phyloP scores from a whole-genome alignment of 2,113 vertebrate genomes.

The Penelope pileata region DNA sequence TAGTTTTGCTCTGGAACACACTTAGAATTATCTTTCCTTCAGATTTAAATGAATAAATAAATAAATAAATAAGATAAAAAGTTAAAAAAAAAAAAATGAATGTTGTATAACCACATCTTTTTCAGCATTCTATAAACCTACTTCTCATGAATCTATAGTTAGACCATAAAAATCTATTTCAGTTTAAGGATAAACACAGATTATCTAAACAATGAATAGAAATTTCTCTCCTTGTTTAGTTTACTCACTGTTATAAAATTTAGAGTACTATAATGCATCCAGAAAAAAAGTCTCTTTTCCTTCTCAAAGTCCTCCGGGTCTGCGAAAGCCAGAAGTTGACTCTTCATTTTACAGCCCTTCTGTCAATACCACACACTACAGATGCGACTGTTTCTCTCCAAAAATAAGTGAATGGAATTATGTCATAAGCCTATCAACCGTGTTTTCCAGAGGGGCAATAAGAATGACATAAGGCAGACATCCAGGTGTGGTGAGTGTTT shows the following conservation, averaged over 20 bases:
- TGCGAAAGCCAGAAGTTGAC: not conserved
- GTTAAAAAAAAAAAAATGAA: not conserved
- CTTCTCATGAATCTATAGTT: not conserved
- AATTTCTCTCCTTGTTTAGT: not conserved
- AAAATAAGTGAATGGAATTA: constrained; percentile 22
- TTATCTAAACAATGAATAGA: not conserved
- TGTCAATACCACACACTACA: not conserved
- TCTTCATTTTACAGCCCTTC: constrained; percentile 19
- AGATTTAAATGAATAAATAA: not conserved
- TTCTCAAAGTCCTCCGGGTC: not conserved
- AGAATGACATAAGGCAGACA: constrained; percentile 50
- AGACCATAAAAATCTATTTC: not conserved
- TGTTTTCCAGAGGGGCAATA: constrained; percentile 25
- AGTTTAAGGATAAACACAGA: not conserved
- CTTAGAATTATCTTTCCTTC: not conserved
- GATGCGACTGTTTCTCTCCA: not conserved
- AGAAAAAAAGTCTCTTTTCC: not conserved
- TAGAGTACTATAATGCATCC: not conserved
- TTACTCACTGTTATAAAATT: not conserved
- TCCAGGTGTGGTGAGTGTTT: constrained; percentile 57
- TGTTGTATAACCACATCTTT: not conserved
- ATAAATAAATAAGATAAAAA: not conserved
- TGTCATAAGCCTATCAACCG: constrained; percentile 3
- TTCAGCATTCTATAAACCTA: not conserved
- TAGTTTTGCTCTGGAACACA: not conserved